Base-by-base conservation (phyloP, 2,797 vertebrate species). In the Heliangelus exortis region DNA sequence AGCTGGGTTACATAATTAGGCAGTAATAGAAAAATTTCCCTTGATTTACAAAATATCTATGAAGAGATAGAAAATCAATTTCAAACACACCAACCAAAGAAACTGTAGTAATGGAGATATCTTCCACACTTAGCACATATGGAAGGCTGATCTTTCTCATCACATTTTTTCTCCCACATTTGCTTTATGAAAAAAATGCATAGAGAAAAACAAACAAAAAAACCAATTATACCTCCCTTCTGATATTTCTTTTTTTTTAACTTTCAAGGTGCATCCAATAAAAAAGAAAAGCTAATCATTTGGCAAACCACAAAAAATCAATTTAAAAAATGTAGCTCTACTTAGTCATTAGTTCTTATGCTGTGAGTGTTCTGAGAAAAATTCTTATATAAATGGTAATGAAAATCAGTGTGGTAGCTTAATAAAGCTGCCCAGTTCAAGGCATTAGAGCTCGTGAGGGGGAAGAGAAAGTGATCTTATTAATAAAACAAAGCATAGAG, bases 401-500 rank as follows among this genome's bases (percentile, higher is more conserved):
- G 61, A 17, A 87, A 83, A 73, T 80, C 77, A 90, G 13, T 28
- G 36, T 89, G 8, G 47, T 67, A 53, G 28, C 34, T 95, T 93
- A 33, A 87, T 90, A 95, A 91, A 63, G 7, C 26, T 92, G 33
- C 50, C 4, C 25, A 48, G 34, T 45, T 87, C 65, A 93, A 78
- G 28, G 14, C 50, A 65, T 9, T 75, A 55, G 25, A 55, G 34
- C 31, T 57, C 19, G 28, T 66, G 62, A 63, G 77, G 8, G 47
- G 36, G n/a, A 73, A 92, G 48, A 91, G 55, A 90, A 90, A 43
- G 31, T 84, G 63, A 89, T 87, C 48, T 62, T 36, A 65, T 72
- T 36, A 62, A 41, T 31, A 28, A 87, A 93, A 93, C 84, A 96
- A 96, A 96, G 87, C 83, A 61, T 47, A 31, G 68, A 94, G 74